phyloP scores from a whole-genome alignment of 2,888 invertebrate species.

The Agonum fuliginosum region DNA sequence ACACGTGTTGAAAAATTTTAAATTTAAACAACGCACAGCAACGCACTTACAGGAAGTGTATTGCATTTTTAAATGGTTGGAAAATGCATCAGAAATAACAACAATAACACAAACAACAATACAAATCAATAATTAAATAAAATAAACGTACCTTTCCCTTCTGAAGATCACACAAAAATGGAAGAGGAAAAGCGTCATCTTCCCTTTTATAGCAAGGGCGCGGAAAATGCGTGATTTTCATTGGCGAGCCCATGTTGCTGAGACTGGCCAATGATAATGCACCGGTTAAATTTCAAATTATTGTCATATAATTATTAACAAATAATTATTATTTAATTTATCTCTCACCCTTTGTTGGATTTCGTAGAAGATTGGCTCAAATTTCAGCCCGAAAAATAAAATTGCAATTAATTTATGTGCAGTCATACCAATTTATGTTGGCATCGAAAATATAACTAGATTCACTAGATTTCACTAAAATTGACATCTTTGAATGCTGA shows the following conservation, averaged over 20 bases:
- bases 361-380: too few species aligned
- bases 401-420: too few species aligned
- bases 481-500: constrained; percentile 37
- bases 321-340: neutral
- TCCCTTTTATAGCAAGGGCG: neutral
- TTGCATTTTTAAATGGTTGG: too few species aligned
- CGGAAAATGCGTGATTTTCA: too few species aligned
- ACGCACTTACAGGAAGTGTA: too few species aligned
- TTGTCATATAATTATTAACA: neutral
- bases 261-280: too few species aligned
- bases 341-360: too few species aligned
- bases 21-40: too few species aligned
- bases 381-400: too few species aligned
- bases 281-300: too few species aligned
- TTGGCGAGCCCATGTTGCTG: too few species aligned
- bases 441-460: neutral
- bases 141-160: constrained; percentile 17
- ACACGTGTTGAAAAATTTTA: constrained; percentile 41
- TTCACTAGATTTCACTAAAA: neutral
- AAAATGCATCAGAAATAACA: constrained; percentile 1
- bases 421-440: neutral
- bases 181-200: neutral
- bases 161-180: neutral
- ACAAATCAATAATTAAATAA: neutral
- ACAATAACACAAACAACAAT: neutral